Evolutionary conservation across 1,140 invertebrate species (phyloP).

Genomic region (Goniozus legneri): DNA sequence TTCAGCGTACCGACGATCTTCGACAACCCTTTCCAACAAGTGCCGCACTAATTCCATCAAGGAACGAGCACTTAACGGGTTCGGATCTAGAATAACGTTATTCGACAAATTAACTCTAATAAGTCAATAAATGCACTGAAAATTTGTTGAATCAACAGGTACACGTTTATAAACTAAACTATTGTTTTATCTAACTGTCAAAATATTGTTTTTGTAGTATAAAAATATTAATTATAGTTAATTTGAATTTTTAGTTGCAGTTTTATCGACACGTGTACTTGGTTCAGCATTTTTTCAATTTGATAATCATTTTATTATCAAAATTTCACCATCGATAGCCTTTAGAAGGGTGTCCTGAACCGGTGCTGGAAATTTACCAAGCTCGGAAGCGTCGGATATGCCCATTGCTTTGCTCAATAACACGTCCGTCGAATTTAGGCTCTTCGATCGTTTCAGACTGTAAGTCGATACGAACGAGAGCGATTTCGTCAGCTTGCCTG

Average conservation of each 20-base stretch:
- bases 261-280: no score
- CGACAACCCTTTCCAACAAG: slow-evolving; percentile 73
- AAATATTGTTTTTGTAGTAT: no score
- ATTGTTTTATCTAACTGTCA: no score
- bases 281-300: slow-evolving; percentile 6
- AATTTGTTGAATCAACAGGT: no score
- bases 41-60: slow-evolving; percentile 82
- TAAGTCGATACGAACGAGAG: slow-evolving; percentile 50
- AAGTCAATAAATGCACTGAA: no score
- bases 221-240: no score
- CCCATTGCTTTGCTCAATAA: slow-evolving; percentile 56
- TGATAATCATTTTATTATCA: slow-evolving; percentile 10
- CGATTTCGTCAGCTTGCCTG: slow-evolving; percentile 49
- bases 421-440: slow-evolving; percentile 68
- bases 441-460: slow-evolving; percentile 77
- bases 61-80: slow-evolving; percentile 69
- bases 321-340: slow-evolving; percentile 61
- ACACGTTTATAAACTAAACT: no score
- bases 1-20: slow-evolving; percentile 72
- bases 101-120: no score
- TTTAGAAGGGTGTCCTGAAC: slow-evolving; percentile 69
- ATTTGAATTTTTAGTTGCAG: no score
- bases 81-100: slow-evolving; percentile 73
- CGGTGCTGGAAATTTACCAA: slow-evolving; percentile 69
- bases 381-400: slow-evolving; percentile 65